A percentile compares a stretch with the other conserved stretches of the same genome.
phyloP scores from a whole-genome alignment of 2,888 invertebrate species.

The Antitype chi region DNA sequence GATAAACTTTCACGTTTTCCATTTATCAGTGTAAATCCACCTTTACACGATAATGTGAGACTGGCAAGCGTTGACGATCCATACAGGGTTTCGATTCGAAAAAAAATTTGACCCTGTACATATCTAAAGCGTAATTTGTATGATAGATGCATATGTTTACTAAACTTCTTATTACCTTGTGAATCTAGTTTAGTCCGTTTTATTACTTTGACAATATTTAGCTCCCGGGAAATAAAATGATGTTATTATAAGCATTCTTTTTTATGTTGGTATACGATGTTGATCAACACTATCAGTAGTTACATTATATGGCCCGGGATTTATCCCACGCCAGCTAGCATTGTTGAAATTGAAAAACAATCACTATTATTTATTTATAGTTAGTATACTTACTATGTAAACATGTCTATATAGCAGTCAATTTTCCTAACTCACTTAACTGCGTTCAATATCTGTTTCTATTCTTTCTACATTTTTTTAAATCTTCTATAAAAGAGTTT shows the following conservation, averaged over 20 bases:
- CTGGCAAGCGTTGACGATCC: not conserved
- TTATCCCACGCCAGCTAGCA: too few relatives aligned
- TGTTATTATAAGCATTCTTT: not conserved
- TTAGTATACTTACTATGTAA: constrained; percentile 1
- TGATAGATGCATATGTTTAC: not conserved
- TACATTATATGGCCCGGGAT: not conserved
- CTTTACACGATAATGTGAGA: not conserved
- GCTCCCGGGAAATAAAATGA: not conserved
- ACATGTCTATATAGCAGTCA: not conserved
- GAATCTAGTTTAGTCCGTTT: constrained; percentile 28
- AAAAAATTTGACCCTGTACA: not conserved
- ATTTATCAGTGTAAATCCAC: constrained; percentile 29
- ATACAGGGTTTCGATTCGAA: not conserved
- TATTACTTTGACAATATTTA: not conserved
- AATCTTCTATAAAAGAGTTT: not conserved
- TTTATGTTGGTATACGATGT: not conserved
- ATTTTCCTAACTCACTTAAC: not conserved
- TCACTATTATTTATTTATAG: not conserved
- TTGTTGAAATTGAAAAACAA: not conserved
- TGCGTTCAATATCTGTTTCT: not conserved
- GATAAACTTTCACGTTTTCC: constrained; percentile 20
- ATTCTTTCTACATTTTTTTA: not conserved
- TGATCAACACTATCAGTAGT: not conserved
- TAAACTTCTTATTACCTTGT: not conserved
- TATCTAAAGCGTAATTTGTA: constrained; percentile 4